A percentile compares a stretch with the other conserved stretches of the same genome.
Conservation (phyloP, 37 sponge, comb jelly and placozoan genomes). For the Spongilla lacustris region DNA sequence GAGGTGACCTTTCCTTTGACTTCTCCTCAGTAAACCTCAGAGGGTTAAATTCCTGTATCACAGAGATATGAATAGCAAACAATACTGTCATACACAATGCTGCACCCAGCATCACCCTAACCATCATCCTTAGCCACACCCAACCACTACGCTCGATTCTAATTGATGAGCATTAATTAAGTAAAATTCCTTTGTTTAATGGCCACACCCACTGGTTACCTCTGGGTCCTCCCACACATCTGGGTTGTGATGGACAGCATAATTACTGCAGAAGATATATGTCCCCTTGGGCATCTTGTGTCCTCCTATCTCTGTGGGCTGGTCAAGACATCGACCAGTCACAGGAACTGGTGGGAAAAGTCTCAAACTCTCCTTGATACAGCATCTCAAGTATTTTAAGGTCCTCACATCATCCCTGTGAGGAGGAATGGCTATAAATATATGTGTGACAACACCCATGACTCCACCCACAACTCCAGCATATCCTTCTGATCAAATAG, state of each 20-base stretch:
- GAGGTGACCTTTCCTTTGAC: constrained; percentile 55
- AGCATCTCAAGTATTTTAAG: constrained; percentile 68
- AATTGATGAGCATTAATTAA: too few relatives aligned
- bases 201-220: constrained; percentile 15
- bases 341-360: constrained; percentile 80
- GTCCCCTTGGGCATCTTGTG: constrained; percentile 68
- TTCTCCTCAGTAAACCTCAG: constrained; percentile 84
- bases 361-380: constrained; percentile 89
- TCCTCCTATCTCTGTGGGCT: constrained; percentile 61
- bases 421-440: background rate
- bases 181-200: too few relatives aligned
- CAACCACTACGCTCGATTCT: too few relatives aligned
- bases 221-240: constrained; percentile 90
- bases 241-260: constrained; percentile 72
- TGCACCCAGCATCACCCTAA: too few relatives aligned
- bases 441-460: background rate
- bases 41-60: constrained; percentile 80
- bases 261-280: constrained; percentile 16
- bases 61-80: too few relatives aligned
- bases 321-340: constrained; percentile 50
- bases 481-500: constrained; percentile 64
- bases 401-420: constrained; percentile 71
- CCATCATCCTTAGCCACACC: too few relatives aligned
- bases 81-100: too few relatives aligned
- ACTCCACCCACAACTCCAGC: constrained; percentile 56